Percentiles rank a stretch among this genome's conserved stretches.
These are phyloP conservation scores for Hartigia nigra DNA, from an alignment of 2,888 invertebrate species.

Conservation along the genomic window DNA sequence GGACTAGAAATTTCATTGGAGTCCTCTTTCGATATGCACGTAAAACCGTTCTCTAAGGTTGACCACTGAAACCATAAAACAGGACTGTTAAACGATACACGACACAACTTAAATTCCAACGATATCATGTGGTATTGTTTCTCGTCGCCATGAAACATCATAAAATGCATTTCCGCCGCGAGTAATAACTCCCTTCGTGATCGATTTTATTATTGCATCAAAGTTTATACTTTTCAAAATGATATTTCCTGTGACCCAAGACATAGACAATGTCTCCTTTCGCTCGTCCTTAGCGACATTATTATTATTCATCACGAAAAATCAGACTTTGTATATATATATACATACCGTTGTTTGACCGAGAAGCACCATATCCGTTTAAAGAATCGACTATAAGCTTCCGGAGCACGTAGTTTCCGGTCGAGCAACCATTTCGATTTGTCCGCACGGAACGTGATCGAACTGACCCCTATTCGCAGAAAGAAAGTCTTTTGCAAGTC, in stretches of 20 bases:
- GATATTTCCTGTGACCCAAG: background rate
- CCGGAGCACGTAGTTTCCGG: conserved; percentile 50
- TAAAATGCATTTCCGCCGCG: background rate
- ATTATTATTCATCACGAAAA: conserved; percentile 22
- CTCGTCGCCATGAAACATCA: background rate
- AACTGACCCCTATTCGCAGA: conserved; percentile 13
- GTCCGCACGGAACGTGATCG: conserved; percentile 22
- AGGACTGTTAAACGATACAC: background rate
- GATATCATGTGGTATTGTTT: background rate
- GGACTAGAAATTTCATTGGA: background rate
- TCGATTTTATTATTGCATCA: background rate
- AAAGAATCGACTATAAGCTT: conserved; percentile 42
- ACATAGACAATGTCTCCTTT: background rate
- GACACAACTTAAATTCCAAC: background rate
- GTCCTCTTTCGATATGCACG: background rate
- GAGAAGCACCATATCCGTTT: conserved; percentile 52
- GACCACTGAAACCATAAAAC: background rate
- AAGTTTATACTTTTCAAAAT: background rate
- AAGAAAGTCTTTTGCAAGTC: conserved; percentile 4
- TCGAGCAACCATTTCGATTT: conserved; percentile 13
- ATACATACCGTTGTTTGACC: conserved; percentile 52
- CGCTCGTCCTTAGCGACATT: background rate
- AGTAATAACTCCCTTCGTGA: background rate
- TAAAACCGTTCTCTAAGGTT: background rate
- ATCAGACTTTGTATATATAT: background rate